These are phyloP conservation scores for Accipiter virgatus DNA, from an alignment of 2,113 vertebrate genomes.

Conservation along the genomic window DNA sequence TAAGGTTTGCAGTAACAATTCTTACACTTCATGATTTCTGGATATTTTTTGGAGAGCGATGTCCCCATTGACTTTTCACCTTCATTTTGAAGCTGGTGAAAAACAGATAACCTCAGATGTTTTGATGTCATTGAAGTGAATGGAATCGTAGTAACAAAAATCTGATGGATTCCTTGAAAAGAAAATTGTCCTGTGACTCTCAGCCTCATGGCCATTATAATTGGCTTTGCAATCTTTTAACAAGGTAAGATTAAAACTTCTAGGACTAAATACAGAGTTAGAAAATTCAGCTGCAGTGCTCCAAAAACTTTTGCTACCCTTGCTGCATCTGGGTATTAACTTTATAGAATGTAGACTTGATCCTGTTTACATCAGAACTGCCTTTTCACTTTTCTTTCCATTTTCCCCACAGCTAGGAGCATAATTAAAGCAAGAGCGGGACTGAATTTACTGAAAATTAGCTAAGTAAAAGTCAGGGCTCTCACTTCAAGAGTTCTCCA, in stretches of 20 bases:
- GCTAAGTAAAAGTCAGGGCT: neutral
- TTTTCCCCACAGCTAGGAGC: neutral
- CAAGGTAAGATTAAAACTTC: neutral
- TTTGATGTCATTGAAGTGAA: neutral
- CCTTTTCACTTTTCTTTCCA: neutral
- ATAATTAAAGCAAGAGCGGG: neutral
- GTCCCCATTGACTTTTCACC: neutral
- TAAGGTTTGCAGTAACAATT: neutral
- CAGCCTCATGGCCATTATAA: neutral
- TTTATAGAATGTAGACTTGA: neutral
- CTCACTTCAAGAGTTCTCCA: neutral
- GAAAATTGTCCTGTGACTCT: neutral
- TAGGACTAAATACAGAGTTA: neutral
- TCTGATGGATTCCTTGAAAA: neutral
- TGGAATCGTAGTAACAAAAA: neutral
- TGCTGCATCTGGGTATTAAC: neutral
- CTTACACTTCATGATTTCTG: neutral
- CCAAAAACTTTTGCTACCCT: neutral
- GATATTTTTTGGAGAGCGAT: neutral
- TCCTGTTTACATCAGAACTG: neutral
- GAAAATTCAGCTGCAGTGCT: neutral
- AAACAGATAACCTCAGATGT: neutral
- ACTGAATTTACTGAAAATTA: slow-evolving; percentile 31
- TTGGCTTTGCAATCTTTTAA: neutral
- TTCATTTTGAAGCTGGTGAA: neutral